These are phyloP conservation scores for Cliona cf. orientalis DNA, from an alignment of 37 sponge, comb jelly and placozoan species.

Conservation along the genomic window DNA sequence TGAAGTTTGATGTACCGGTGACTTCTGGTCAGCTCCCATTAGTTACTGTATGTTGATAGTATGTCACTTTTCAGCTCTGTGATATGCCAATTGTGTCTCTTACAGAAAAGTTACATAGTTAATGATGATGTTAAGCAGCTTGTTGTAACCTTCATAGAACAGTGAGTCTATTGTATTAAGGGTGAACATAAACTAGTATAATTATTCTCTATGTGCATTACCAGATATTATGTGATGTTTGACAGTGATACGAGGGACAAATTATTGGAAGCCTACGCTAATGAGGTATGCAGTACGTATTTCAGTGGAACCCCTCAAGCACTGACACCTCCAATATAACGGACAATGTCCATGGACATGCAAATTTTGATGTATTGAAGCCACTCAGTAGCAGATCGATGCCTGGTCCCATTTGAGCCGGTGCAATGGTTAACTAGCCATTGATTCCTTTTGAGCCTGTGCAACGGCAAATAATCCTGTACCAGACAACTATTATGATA, in stretches of 20 bases:
- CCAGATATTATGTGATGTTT: constrained; percentile 60
- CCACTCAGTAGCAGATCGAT: too few relatives aligned
- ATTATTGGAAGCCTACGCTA: constrained; percentile 57
- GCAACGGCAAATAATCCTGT: too few relatives aligned
- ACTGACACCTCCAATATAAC: not conserved
- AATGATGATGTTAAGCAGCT: constrained; percentile 52
- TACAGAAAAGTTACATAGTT: constrained; percentile 51
- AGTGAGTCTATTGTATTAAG: constrained; percentile 39
- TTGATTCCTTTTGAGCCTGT: too few relatives aligned
- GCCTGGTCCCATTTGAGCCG: too few relatives aligned
- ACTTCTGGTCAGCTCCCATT: constrained; percentile 27
- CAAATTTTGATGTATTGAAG: too few relatives aligned
- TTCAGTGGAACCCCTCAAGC: not conserved
- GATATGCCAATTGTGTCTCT: not conserved
- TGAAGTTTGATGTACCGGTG: constrained; percentile 75
- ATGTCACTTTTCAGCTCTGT: not conserved
- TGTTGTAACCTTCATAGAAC: constrained; percentile 59
- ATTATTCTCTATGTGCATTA: not conserved
- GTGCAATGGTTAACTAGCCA: too few relatives aligned
- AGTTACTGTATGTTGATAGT: constrained; percentile 10
- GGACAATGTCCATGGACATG: not conserved
- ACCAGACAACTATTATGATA: too few relatives aligned
- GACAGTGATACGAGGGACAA: constrained; percentile 61
- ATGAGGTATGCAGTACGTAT: constrained; percentile 35
- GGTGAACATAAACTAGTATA: not conserved